These are phyloP conservation scores for Philopotamus ludificatus DNA, from an alignment of 1,140 invertebrate species.

Conservation along the genomic window DNA sequence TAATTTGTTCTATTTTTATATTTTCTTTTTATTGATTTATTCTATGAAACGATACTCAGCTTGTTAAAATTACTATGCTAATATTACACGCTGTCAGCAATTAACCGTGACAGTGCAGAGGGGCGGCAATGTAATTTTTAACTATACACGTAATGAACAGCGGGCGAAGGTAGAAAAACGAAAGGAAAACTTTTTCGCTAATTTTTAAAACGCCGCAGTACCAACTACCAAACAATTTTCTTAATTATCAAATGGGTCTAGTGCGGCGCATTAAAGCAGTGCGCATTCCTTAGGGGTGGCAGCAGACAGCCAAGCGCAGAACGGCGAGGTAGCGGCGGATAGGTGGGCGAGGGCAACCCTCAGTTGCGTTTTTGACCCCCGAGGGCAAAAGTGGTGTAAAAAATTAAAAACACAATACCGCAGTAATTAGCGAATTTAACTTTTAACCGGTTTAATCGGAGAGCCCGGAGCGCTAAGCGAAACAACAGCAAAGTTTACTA, in stretches of 20 bases:
- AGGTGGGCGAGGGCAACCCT: not conserved
- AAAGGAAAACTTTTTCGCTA: too few relatives aligned
- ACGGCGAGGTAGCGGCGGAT: not conserved
- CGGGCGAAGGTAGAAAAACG: too few relatives aligned
- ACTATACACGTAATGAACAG: too few relatives aligned
- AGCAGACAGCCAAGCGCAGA: not conserved
- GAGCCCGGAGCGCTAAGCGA: not conserved
- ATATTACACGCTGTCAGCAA: too few relatives aligned
- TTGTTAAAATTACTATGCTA: too few relatives aligned
- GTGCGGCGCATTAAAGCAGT: not conserved
- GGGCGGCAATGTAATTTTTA: too few relatives aligned
- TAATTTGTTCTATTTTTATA: too few relatives aligned
- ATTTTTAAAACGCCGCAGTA: not conserved
- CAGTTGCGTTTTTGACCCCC: constrained; percentile 12
- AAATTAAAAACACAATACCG: constrained; percentile 30
- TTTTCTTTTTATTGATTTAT: too few relatives aligned
- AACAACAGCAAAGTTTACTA: not conserved
- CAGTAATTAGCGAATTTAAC: constrained; percentile 31
- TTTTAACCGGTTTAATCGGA: constrained; percentile 25
- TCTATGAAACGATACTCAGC: too few relatives aligned
- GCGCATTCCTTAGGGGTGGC: not conserved
- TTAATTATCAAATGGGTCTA: not conserved
- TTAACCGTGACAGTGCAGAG: too few relatives aligned
- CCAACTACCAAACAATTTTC: not conserved
- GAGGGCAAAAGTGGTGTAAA: constrained; percentile 18